phyloP scores from a whole-genome alignment of 2,888 invertebrate genomes.

The Hemithea aestivaria region DNA sequence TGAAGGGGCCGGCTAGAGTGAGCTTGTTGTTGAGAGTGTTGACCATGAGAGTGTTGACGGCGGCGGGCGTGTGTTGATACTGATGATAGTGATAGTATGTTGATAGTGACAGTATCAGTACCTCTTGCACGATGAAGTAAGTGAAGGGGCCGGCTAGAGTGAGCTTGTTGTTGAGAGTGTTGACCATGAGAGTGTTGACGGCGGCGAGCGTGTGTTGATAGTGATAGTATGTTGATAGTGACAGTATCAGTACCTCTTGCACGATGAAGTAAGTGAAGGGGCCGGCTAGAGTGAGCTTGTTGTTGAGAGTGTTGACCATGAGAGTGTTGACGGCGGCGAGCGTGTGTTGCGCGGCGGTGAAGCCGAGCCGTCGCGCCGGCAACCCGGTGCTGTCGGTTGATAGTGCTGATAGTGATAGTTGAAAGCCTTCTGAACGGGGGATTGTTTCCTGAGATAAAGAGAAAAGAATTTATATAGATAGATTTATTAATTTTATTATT shows the following conservation, averaged over 20 bases:
- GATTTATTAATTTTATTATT: too few species aligned
- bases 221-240: too few species aligned
- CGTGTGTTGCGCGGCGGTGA: constrained; percentile 86
- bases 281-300: constrained; percentile 90
- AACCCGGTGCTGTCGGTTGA: constrained; percentile 35
- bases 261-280: constrained; percentile 93
- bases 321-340: constrained; percentile 83
- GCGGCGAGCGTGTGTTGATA: constrained; percentile 83
- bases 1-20: too few species aligned
- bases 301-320: constrained; percentile 88
- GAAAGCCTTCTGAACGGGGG: constrained; percentile 57
- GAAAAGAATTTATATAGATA: too few species aligned
- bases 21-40: too few species aligned
- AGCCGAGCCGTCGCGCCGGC: constrained; percentile 56
- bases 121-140: too few species aligned
- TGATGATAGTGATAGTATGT: too few species aligned
- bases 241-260: constrained; percentile 81
- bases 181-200: constrained; percentile 87
- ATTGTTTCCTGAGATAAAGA: constrained; percentile 43
- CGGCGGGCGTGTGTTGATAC: too few species aligned
- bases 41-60: too few species aligned
- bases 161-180: constrained; percentile 88
- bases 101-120: background rate
- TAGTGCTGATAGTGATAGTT: constrained; percentile 62
- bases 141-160: constrained; percentile 85